Percentiles rank a stretch among this genome's conserved stretches.
These are phyloP conservation scores for Dermatophagoides farinae DNA, from an alignment of 1,140 invertebrate species.

Conservation along the genomic window DNA sequence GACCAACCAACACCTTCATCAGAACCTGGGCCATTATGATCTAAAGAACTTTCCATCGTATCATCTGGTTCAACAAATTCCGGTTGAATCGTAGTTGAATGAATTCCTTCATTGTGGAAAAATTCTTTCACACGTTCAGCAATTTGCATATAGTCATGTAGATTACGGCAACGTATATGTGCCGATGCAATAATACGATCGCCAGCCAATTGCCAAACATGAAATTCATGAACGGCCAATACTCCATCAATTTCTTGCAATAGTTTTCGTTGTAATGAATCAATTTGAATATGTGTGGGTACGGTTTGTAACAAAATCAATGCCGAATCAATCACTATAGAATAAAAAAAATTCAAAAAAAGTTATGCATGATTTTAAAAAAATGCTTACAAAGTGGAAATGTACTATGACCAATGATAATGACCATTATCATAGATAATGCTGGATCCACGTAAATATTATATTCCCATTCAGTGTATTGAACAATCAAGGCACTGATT, in stretches of 20 bases:
- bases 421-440: constrained; percentile 41
- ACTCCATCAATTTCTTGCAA: constrained; percentile 32
- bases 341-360: constrained; percentile 20
- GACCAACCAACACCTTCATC: constrained; percentile 1
- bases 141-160: constrained; percentile 32
- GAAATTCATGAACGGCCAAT: constrained; percentile 35
- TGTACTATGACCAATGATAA: constrained; percentile 31
- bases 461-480: constrained; percentile 57
- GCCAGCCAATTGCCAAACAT: constrained; percentile 36
- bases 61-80: constrained; percentile 27
- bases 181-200: constrained; percentile 35
- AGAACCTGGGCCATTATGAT: too few species aligned
- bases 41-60: not conserved
- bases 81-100: constrained; percentile 38
- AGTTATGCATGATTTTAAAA: constrained; percentile 24
- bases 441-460: constrained; percentile 75
- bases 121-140: constrained; percentile 70
- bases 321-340: constrained; percentile 29
- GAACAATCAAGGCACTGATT: constrained; percentile 69
- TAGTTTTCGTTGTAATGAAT: constrained; percentile 29
- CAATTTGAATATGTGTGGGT: constrained; percentile 32
- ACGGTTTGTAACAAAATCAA: constrained; percentile 37
- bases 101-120: constrained; percentile 36
- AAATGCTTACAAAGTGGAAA: constrained; percentile 26
- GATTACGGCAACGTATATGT: constrained; percentile 32